Percentiles rank a stretch among this genome's conserved stretches.
Conservation (phyloP, 1,140 invertebrate genomes). For the Drosophila ironensis region DNA sequence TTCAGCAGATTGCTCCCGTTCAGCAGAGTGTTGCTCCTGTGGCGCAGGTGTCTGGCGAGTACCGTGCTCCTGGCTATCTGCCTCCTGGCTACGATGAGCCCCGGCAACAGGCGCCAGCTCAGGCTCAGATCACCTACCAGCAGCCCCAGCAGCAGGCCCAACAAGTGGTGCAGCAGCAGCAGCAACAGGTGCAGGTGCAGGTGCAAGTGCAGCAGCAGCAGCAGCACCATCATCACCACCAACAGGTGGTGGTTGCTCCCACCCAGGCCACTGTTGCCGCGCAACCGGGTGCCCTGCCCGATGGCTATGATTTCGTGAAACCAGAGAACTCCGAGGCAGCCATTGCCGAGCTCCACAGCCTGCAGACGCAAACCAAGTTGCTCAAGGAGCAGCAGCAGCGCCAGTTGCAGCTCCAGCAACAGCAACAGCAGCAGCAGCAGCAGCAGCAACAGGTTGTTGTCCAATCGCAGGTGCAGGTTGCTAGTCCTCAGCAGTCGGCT, state of each 20-base stretch:
- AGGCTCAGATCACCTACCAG: constrained; percentile 17
- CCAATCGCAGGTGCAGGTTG: constrained; percentile 37
- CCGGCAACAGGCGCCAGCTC: constrained; percentile 14
- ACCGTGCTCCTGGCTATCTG: constrained; percentile 56
- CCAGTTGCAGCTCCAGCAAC: constrained; percentile 20
- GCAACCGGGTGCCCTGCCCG: constrained; percentile 48
- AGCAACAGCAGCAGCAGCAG: constrained; percentile 14
- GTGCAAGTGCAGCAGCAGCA: constrained; percentile 10
- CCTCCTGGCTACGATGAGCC: constrained; percentile 60
- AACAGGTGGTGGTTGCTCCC: constrained; percentile 15
- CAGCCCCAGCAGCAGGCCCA: constrained; percentile 11
- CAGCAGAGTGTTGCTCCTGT: constrained; percentile 14
- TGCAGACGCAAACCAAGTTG: constrained; percentile 60
- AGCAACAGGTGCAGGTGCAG: constrained; percentile 4
- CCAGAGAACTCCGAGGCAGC: constrained; percentile 70
- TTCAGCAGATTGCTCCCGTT: neutral
- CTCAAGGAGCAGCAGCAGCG: constrained; percentile 60
- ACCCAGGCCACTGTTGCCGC: constrained; percentile 20
- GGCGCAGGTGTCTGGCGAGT: constrained; percentile 22
- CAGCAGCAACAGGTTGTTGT: constrained; percentile 38
- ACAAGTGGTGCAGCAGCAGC: neutral
- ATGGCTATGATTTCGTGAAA: constrained; percentile 69
- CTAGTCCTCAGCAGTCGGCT: constrained; percentile 35
- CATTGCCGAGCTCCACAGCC: constrained; percentile 70
- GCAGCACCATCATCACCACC: constrained; percentile 31